Conservation (phyloP, 2,797 vertebrate genomes). For the Meda fulgida region DNA sequence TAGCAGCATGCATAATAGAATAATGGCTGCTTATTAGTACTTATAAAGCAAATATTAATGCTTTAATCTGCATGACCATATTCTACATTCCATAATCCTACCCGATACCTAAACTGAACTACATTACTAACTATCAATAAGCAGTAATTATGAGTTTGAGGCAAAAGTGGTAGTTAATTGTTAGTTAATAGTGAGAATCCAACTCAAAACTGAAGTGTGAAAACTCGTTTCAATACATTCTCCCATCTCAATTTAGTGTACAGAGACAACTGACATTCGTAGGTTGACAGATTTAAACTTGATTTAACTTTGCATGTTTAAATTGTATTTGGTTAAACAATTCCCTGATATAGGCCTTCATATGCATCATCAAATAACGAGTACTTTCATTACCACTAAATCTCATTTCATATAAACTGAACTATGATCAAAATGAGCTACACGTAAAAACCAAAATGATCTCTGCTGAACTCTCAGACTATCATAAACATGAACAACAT, state of each 20-base stretch:
- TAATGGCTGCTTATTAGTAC: too few relatives aligned
- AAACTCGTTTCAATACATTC: background rate
- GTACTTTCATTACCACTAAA: background rate
- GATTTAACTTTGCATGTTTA: background rate
- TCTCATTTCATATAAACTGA: background rate
- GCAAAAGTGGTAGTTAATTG: too few relatives aligned
- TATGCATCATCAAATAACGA: background rate
- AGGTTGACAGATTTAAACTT: background rate
- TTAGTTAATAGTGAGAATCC: too few relatives aligned
- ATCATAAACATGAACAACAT: background rate
- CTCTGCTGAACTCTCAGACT: background rate
- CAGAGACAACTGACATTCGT: background rate
- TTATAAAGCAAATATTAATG: too few relatives aligned
- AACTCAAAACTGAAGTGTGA: too few relatives aligned
- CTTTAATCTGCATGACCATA: too few relatives aligned
- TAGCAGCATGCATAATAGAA: too few relatives aligned
- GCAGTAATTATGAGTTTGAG: too few relatives aligned
- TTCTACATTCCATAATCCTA: too few relatives aligned
- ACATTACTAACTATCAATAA: too few relatives aligned
- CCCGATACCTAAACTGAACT: too few relatives aligned
- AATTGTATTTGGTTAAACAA: background rate
- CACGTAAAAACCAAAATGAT: background rate
- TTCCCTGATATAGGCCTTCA: background rate
- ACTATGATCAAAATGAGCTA: background rate
- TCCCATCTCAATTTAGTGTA: background rate